These are phyloP conservation scores for Dolichotis patagonum DNA, from an alignment of 2,113 vertebrate genomes.

Conservation along the genomic window DNA sequence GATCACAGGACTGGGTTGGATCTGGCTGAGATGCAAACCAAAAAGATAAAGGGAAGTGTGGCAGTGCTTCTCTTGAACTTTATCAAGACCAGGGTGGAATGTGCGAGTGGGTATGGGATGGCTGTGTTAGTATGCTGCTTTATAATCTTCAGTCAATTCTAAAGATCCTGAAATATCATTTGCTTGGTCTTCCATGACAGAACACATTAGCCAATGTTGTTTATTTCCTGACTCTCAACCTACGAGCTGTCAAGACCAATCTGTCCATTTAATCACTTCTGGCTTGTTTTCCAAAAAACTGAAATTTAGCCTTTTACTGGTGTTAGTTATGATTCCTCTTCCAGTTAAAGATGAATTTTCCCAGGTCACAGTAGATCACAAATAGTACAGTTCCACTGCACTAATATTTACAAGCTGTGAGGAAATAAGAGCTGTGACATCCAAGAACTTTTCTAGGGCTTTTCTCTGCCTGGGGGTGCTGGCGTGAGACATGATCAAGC, in stretches of 20 bases:
- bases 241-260: constrained; percentile 70
- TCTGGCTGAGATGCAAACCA: background rate
- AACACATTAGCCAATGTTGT: constrained; percentile 59
- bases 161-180: constrained; percentile 45
- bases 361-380: background rate
- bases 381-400: background rate
- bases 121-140: background rate
- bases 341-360: constrained; percentile 53
- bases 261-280: constrained; percentile 70
- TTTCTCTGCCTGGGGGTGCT: background rate
- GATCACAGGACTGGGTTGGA: background rate
- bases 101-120: background rate
- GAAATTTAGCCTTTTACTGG: constrained; percentile 68
- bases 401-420: constrained; percentile 6
- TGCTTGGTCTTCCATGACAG: constrained; percentile 58
- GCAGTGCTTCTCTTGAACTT: background rate
- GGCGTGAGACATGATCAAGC: background rate
- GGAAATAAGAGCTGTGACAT: background rate
- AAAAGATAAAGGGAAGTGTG: background rate
- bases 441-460: background rate
- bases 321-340: constrained; percentile 42
- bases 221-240: constrained; percentile 58
- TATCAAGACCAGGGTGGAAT: background rate
- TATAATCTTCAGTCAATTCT: background rate
- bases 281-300: constrained; percentile 59